These are phyloP conservation scores for Micropoecilia bifurca DNA, from an alignment of 2,797 vertebrate genomes.

Conservation along the genomic window DNA sequence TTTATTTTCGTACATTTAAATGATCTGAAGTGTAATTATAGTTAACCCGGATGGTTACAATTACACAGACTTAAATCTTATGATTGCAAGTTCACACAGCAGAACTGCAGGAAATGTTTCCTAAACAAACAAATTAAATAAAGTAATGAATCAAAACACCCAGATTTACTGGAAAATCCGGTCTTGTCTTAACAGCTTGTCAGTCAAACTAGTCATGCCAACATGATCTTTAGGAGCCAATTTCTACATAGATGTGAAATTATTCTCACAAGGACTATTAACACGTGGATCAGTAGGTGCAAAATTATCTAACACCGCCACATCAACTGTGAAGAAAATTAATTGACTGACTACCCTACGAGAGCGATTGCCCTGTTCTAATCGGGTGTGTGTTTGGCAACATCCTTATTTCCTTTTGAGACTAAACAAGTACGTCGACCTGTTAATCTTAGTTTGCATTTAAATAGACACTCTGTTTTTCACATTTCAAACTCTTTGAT, in stretches of 20 bases:
- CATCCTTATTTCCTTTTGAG: neutral
- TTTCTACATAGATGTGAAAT: conserved; percentile 1
- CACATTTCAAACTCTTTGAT: neutral
- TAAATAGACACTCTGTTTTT: neutral
- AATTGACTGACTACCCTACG: neutral
- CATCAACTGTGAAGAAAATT: conserved; percentile 6
- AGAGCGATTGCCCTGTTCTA: neutral
- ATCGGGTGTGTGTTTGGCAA: neutral
- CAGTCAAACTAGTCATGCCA: conserved; percentile 5
- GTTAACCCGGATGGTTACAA: neutral
- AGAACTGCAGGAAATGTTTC: neutral
- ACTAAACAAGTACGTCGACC: neutral
- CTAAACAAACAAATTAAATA: neutral
- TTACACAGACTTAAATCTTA: neutral
- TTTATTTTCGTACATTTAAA: neutral
- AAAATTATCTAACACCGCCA: neutral
- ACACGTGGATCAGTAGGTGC: conserved; percentile 1
- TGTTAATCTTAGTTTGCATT: neutral
- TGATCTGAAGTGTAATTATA: neutral
- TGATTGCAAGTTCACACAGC: neutral
- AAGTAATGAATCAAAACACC: neutral
- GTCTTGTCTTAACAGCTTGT: neutral
- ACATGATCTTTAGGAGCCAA: neutral
- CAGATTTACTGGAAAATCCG: neutral
- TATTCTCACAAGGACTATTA: neutral